A percentile compares a stretch with the other conserved stretches of the same genome.
These are phyloP conservation scores for Talpa occidentalis DNA, from an alignment of 2,113 vertebrate species.

Conservation along the genomic window DNA sequence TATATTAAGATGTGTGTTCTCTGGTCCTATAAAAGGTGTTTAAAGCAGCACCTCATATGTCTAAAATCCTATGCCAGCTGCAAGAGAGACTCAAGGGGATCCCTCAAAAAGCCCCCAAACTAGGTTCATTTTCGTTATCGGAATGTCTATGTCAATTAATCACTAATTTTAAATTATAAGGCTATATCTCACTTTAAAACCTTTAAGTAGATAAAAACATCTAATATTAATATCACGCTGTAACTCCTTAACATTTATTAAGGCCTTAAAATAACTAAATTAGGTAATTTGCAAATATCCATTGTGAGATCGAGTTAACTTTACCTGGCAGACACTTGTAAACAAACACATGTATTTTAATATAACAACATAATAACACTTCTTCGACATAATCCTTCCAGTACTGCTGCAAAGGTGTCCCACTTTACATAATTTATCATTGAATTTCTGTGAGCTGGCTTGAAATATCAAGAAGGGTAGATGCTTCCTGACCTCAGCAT, in stretches of 20 bases:
- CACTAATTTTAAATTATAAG: slow-evolving; percentile 28
- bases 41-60: neutral
- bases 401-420: neutral
- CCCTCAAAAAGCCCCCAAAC: neutral
- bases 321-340: neutral
- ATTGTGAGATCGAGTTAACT: neutral
- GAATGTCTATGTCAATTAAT: neutral
- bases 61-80: neutral
- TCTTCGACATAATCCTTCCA: neutral
- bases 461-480: slow-evolving; percentile 43
- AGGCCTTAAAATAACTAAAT: slow-evolving; percentile 9
- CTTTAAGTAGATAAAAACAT: neutral
- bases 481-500: slow-evolving; percentile 49
- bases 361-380: neutral
- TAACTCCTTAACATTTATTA: neutral
- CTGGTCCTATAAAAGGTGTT: neutral
- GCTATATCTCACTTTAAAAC: neutral
- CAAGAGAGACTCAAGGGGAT: neutral
- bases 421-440: neutral
- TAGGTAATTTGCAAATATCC: neutral
- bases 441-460: neutral
- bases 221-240: neutral
- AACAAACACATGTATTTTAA: neutral
- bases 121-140: neutral
- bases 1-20: neutral